A percentile compares a stretch with the other conserved stretches of the same genome.
phyloP scores from a whole-genome alignment of 2,797 vertebrate species.

The Leptatherina wallacei region DNA sequence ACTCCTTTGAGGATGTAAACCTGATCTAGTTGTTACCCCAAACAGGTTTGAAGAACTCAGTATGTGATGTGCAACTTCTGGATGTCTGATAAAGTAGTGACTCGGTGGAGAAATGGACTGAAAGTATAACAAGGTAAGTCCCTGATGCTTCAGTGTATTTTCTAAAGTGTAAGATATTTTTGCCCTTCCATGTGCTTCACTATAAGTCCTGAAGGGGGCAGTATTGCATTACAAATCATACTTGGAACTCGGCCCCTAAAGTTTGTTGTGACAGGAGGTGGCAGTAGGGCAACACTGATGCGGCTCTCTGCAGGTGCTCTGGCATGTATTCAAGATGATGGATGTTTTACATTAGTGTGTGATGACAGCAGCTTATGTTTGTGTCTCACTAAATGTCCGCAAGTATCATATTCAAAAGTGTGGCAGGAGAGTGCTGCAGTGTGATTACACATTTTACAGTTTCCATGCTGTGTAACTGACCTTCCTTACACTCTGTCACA shows the following conservation, averaged over 20 bases:
- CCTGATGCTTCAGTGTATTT: neutral
- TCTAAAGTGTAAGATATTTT: neutral
- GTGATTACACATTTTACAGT: slow-evolving; percentile 56
- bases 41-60: slow-evolving; percentile 1
- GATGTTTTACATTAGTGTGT: slow-evolving; percentile 77
- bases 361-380: slow-evolving; percentile 80
- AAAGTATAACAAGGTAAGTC: slow-evolving; percentile 1
- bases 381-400: slow-evolving; percentile 77
- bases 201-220: slow-evolving; percentile 60
- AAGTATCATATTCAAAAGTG: slow-evolving; percentile 74
- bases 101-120: neutral
- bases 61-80: neutral
- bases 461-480: slow-evolving; percentile 56
- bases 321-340: slow-evolving; percentile 72
- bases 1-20: neutral
- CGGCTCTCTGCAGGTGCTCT: slow-evolving; percentile 57
- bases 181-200: neutral
- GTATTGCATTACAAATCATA: slow-evolving; percentile 48
- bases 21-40: neutral
- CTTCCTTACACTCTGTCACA: slow-evolving; percentile 41
- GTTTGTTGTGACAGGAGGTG: slow-evolving; percentile 60
- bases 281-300: slow-evolving; percentile 54
- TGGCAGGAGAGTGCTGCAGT: slow-evolving; percentile 50
- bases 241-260: slow-evolving; percentile 11
- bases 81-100: neutral